Evolutionary conservation across 53 echinoderm and acorn worm species (phyloP).

Genomic region (Patiria pectinifera): DNA sequence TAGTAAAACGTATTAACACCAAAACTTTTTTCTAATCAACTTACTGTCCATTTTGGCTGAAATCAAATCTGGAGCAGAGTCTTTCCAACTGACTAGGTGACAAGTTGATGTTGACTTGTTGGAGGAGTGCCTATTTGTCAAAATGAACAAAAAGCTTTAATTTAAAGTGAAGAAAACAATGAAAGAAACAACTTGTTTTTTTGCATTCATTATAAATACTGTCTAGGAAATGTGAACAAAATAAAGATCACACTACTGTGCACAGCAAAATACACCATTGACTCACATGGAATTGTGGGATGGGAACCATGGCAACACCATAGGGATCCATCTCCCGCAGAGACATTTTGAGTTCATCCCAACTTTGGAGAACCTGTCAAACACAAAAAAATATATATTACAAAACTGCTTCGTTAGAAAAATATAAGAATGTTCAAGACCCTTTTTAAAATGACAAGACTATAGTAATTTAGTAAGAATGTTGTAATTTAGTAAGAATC

Average conservation of each 20-base stretch:
- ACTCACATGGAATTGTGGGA: slow-evolving; percentile 81
- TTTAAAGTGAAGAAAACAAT: background rate
- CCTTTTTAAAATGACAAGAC: too few species aligned
- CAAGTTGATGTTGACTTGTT: slow-evolving; percentile 65
- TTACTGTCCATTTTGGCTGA: slow-evolving; percentile 86
- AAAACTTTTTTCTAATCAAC: slow-evolving; percentile 13
- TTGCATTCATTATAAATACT: background rate
- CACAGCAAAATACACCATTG: background rate
- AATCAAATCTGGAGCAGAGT: slow-evolving; percentile 78
- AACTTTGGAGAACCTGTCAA: slow-evolving; percentile 85
- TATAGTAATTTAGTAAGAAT: too few species aligned
- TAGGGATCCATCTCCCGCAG: slow-evolving; percentile 83
- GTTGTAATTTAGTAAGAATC: background rate
- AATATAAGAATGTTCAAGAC: too few species aligned
- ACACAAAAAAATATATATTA: background rate
- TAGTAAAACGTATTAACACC: background rate
- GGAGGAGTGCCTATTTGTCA: slow-evolving; percentile 63
- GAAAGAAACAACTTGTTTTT: background rate
- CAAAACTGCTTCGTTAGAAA: too few species aligned
- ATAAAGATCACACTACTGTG: background rate
- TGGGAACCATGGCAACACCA: slow-evolving; percentile 74
- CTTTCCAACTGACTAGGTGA: slow-evolving; percentile 56
- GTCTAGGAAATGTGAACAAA: too few species aligned
- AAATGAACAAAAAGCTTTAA: background rate
- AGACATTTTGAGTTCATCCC: slow-evolving; percentile 87